phyloP scores from a whole-genome alignment of 2,113 vertebrate genomes.

The Sphaerodactylus townsendi region DNA sequence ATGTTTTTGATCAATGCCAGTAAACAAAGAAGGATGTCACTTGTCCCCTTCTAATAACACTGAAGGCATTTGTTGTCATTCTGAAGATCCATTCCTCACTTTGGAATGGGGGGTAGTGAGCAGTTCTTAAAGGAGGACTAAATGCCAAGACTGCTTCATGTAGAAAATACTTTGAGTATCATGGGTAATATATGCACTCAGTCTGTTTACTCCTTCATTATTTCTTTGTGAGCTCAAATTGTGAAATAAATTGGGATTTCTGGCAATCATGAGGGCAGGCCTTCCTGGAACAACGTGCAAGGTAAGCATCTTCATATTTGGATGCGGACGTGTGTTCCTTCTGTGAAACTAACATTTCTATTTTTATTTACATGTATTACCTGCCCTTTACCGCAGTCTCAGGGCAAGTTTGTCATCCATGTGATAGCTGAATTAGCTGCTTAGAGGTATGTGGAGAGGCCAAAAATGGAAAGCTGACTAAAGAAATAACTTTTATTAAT shows the following conservation, averaged over 20 bases:
- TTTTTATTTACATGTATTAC: too few relatives aligned
- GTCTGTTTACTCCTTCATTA: too few relatives aligned
- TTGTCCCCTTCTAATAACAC: neutral
- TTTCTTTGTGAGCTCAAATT: neutral
- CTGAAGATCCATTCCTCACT: neutral
- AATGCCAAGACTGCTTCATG: neutral
- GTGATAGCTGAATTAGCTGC: neutral
- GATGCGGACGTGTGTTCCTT: neutral
- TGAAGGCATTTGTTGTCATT: neutral
- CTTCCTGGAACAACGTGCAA: neutral
- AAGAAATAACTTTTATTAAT: neutral
- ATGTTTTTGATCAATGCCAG: too few relatives aligned
- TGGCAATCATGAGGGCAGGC: neutral
- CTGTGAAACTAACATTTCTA: neutral
- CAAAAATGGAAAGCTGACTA: neutral
- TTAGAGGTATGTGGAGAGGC: neutral
- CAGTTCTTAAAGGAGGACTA: neutral
- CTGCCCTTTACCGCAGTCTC: too few relatives aligned
- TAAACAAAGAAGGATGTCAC: too few relatives aligned
- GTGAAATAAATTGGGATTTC: neutral
- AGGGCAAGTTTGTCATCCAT: neutral
- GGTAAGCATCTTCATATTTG: fast-evolving
- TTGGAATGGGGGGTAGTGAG: neutral
- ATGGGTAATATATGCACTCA: too few relatives aligned
- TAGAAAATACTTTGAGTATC: neutral